phyloP scores from a whole-genome alignment of 2,888 invertebrate species.

The Prosopocoilus inquinatus region DNA sequence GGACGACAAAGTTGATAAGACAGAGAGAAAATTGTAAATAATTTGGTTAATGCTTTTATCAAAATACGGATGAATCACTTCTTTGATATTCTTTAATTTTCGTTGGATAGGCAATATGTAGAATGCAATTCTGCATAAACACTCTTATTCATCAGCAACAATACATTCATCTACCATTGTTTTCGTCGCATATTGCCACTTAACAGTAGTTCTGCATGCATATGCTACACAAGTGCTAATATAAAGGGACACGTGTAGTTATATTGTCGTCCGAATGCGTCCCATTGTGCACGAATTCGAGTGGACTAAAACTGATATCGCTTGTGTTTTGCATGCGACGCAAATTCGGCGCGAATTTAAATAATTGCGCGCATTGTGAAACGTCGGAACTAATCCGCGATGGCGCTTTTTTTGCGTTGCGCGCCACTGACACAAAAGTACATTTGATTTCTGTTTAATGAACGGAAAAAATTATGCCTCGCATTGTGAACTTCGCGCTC shows the following conservation, averaged over 20 bases:
- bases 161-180: slow-evolving; percentile 4
- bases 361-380: background rate
- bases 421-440: too few relatives aligned
- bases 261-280: background rate
- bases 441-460: too few relatives aligned
- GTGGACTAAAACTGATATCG: background rate
- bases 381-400: background rate
- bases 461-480: too few relatives aligned
- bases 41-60: too few relatives aligned
- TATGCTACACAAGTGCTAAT: slow-evolving; percentile 34
- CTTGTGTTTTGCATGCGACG: background rate
- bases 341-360: background rate
- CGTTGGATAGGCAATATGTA: too few relatives aligned
- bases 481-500: too few relatives aligned
- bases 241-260: slow-evolving; percentile 30
- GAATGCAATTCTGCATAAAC: too few relatives aligned
- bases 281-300: background rate
- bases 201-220: slow-evolving; percentile 36
- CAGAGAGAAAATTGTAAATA: too few relatives aligned
- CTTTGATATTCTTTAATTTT: too few relatives aligned
- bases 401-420: too few relatives aligned
- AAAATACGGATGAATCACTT: too few relatives aligned
- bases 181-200: slow-evolving; percentile 39
- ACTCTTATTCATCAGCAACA: background rate
- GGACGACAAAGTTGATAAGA: too few relatives aligned